phyloP scores from a whole-genome alignment of 2,797 vertebrate genomes.

The Macropus fuliginosus region DNA sequence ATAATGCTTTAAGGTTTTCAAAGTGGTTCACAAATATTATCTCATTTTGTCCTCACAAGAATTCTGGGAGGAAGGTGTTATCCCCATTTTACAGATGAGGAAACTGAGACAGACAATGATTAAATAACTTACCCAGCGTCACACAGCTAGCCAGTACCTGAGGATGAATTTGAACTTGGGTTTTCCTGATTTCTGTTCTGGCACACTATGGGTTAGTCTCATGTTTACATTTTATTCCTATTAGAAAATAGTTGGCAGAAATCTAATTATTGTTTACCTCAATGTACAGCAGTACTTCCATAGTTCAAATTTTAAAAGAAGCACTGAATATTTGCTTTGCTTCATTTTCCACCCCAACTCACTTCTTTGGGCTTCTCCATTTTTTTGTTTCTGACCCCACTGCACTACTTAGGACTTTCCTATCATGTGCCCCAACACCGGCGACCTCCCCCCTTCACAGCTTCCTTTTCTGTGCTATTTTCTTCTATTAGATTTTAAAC shows the following conservation, averaged over 20 bases:
- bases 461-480: background rate
- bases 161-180: too few relatives aligned
- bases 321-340: constrained; percentile 86
- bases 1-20: too few relatives aligned
- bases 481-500: background rate
- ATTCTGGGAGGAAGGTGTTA: too few relatives aligned
- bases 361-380: background rate
- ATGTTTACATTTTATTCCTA: constrained; percentile 78
- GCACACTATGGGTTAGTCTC: constrained; percentile 57
- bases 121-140: too few relatives aligned
- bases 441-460: background rate
- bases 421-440: constrained; percentile 77
- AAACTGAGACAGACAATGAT: too few relatives aligned
- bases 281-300: constrained; percentile 84
- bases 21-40: too few relatives aligned
- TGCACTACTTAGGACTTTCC: background rate
- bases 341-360: background rate
- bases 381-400: background rate
- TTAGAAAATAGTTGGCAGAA: constrained; percentile 78
- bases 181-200: too few relatives aligned
- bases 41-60: too few relatives aligned
- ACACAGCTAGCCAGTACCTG: too few relatives aligned
- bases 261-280: constrained; percentile 86
- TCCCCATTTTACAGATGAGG: too few relatives aligned
- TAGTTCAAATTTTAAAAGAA: constrained; percentile 86